A percentile compares a stretch with the other conserved stretches of the same genome.
Conservation (phyloP, 2,797 vertebrate species). For the Enteromius anoplus region DNA sequence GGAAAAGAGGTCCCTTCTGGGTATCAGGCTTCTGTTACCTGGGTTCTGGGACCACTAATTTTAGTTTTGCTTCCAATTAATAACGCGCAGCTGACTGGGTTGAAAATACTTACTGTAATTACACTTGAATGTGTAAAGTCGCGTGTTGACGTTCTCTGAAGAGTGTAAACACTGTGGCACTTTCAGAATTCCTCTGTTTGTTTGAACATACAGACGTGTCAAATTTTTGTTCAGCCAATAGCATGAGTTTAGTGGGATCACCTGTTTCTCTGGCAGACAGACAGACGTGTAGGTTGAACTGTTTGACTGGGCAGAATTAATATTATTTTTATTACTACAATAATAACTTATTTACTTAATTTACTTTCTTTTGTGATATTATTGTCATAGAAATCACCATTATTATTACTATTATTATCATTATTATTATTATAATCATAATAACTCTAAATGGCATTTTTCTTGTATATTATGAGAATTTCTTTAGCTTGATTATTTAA, state of each 20-base stretch:
- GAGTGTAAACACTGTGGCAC: not conserved
- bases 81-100: not conserved
- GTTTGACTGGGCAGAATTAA: not conserved
- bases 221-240: not conserved
- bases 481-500: not conserved
- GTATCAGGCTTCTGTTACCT: constrained; percentile 29
- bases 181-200: not conserved
- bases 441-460: not conserved
- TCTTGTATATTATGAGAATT: not conserved
- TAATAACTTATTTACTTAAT: not conserved
- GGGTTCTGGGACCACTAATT: constrained; percentile 5
- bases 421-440: not conserved
- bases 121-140: not conserved
- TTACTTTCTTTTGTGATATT: not conserved
- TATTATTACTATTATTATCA: no score
- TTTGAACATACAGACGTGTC: not conserved
- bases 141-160: not conserved
- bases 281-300: not conserved
- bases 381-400: not conserved
- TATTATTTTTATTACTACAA: not conserved
- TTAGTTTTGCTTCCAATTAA: constrained; percentile 12
- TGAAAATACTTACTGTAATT: constrained; percentile 4
- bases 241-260: not conserved
- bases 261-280: not conserved
- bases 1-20: constrained; percentile 4